Evolutionary conservation across 2,797 vertebrate species (phyloP).

Genomic region (Anabacerthia variegaticeps): DNA sequence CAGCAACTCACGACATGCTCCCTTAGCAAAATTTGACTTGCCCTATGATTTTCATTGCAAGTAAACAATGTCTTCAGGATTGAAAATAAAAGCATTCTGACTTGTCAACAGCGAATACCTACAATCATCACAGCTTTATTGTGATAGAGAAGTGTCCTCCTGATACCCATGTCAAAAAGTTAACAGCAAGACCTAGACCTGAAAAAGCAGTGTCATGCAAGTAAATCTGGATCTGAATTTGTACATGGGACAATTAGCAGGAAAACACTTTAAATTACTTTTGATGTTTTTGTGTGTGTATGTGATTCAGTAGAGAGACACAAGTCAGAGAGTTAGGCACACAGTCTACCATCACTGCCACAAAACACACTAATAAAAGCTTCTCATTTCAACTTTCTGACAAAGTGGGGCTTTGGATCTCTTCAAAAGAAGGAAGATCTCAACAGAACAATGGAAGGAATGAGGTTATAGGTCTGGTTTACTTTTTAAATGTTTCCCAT

Average conservation of each 20-base stretch:
- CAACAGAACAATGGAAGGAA: background rate
- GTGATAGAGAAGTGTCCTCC: background rate
- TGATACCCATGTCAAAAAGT: background rate
- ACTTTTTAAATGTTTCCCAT: background rate
- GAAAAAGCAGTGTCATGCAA: background rate
- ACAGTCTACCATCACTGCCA: background rate
- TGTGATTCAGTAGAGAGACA: background rate
- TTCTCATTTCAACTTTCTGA: background rate
- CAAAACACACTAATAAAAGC: background rate
- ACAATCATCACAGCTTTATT: background rate
- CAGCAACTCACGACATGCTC: background rate
- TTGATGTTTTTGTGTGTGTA: background rate
- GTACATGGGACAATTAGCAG: background rate
- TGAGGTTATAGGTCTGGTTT: background rate
- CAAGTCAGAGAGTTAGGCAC: background rate
- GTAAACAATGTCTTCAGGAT: background rate
- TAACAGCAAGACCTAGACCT: background rate
- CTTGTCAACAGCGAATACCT: background rate
- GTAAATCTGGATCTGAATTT: background rate
- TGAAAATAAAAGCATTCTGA: slow-evolving; percentile 18
- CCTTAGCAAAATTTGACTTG: background rate
- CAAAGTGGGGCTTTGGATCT: background rate
- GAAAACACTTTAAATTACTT: background rate
- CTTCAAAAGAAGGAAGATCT: background rate
- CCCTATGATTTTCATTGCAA: background rate